These are phyloP conservation scores for Exocentrus adspersus DNA, from an alignment of 2,888 invertebrate species.

Conservation along the genomic window DNA sequence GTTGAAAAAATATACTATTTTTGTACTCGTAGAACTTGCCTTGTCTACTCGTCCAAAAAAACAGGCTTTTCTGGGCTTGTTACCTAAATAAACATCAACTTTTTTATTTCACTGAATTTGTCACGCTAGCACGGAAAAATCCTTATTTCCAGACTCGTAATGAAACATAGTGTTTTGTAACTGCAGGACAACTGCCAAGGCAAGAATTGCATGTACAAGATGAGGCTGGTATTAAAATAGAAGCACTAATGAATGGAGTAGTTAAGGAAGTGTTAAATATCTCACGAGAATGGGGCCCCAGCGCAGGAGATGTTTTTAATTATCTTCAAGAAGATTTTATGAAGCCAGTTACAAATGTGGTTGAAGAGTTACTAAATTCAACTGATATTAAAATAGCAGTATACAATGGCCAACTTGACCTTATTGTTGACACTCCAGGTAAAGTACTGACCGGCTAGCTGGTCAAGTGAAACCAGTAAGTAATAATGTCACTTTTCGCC, in stretches of 20 bases:
- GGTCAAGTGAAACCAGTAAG: too few species aligned
- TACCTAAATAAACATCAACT: too few species aligned
- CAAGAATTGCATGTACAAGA: conserved; percentile 19
- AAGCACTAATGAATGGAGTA: conserved; percentile 75
- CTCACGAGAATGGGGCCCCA: conserved; percentile 69
- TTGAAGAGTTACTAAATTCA: conserved; percentile 74
- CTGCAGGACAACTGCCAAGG: conserved; percentile 4
- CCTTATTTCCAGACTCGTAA: too few species aligned
- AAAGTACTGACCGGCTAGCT: background rate
- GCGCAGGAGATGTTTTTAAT: conserved; percentile 68
- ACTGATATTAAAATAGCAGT: conserved; percentile 76
- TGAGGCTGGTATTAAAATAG: conserved; percentile 47
- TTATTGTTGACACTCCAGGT: conserved; percentile 85
- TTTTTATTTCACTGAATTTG: too few species aligned
- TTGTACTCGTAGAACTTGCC: too few species aligned
- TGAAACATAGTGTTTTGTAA: background rate
- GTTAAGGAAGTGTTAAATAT: conserved; percentile 76
- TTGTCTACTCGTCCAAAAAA: too few species aligned
- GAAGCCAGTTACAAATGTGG: conserved; percentile 77
- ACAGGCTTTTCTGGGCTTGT: too few species aligned
- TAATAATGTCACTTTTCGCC: too few species aligned
- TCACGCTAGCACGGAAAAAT: too few species aligned
- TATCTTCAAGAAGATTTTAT: conserved; percentile 72
- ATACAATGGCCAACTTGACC: conserved; percentile 83
- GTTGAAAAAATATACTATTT: too few species aligned